Percentiles rank a stretch among this genome's conserved stretches.
These are phyloP conservation scores for Hemichromis elongatus DNA, from an alignment of 2,113 vertebrate species.

Conservation along the genomic window DNA sequence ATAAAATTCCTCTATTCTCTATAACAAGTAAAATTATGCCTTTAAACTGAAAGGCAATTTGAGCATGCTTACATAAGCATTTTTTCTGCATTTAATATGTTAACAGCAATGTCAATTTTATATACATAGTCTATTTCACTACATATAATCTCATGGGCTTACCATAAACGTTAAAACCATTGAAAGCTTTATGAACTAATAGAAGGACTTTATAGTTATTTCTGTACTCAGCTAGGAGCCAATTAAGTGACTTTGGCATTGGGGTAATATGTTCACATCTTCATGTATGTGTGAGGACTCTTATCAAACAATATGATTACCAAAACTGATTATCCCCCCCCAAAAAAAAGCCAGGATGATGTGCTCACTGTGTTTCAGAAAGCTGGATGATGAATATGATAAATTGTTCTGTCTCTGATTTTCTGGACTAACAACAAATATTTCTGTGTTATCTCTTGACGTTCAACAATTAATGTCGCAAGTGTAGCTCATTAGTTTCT, in stretches of 20 bases:
- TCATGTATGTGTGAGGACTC: not conserved
- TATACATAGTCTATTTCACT: not conserved
- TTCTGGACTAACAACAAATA: not conserved
- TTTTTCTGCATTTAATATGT: not conserved
- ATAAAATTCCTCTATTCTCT: not conserved
- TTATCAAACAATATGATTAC: not conserved
- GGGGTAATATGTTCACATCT: not conserved
- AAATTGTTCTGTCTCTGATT: not conserved
- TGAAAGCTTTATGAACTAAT: not conserved
- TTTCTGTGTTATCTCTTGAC: not conserved
- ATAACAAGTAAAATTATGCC: not conserved
- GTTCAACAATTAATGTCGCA: not conserved
- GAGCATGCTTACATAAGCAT: not conserved
- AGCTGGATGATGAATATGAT: no score
- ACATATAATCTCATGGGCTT: not conserved
- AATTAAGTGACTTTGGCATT: not conserved
- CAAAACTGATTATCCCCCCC: not conserved
- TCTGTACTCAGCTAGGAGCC: not conserved
- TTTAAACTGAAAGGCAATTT: not conserved
- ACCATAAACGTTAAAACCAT: not conserved
- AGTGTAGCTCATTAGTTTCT: not conserved
- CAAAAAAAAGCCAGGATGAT: not conserved
- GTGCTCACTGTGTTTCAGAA: no score
- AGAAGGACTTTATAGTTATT: not conserved
- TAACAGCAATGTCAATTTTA: not conserved